Conservation (phyloP, 2,797 vertebrate species). For the Knipowitschia caucasica region DNA sequence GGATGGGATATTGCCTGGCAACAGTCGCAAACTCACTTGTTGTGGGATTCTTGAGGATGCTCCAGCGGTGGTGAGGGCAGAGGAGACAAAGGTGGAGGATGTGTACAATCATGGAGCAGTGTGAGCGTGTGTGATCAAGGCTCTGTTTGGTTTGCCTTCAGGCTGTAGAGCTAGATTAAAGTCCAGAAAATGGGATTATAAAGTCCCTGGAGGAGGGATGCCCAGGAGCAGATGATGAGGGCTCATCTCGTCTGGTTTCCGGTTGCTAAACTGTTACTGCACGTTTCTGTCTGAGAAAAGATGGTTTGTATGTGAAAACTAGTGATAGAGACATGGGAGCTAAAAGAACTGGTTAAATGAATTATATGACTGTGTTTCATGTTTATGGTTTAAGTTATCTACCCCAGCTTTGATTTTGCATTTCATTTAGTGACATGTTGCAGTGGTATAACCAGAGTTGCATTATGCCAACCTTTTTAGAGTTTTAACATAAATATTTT, state of each 20-base stretch:
- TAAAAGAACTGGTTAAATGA: too few species aligned
- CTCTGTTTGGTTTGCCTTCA: constrained; percentile 74
- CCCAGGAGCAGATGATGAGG: constrained; percentile 81
- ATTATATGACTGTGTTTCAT: too few species aligned
- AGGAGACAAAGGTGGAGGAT: constrained; percentile 27
- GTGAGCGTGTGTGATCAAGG: constrained; percentile 55
- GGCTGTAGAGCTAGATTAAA: constrained; percentile 82
- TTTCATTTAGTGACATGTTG: too few species aligned
- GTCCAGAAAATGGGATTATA: constrained; percentile 86
- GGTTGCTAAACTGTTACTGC: constrained; percentile 89
- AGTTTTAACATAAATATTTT: too few species aligned
- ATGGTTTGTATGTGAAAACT: too few species aligned
- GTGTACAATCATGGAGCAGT: constrained; percentile 46
- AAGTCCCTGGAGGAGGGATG: constrained; percentile 65
- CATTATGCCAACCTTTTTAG: too few species aligned
- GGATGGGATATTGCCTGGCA: constrained; percentile 75
- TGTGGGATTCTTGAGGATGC: constrained; percentile 38
- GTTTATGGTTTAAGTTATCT: too few species aligned
- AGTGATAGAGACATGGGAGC: too few species aligned
- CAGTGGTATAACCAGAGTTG: too few species aligned
- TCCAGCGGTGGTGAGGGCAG: constrained; percentile 25
- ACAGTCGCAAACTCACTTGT: constrained; percentile 60
- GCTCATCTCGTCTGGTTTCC: constrained; percentile 69
- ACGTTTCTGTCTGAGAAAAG: too few species aligned
- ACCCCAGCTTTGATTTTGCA: too few species aligned